These are phyloP conservation scores for Lissonota sp. DNA, from an alignment of 2,888 invertebrate species.

Conservation along the genomic window DNA sequence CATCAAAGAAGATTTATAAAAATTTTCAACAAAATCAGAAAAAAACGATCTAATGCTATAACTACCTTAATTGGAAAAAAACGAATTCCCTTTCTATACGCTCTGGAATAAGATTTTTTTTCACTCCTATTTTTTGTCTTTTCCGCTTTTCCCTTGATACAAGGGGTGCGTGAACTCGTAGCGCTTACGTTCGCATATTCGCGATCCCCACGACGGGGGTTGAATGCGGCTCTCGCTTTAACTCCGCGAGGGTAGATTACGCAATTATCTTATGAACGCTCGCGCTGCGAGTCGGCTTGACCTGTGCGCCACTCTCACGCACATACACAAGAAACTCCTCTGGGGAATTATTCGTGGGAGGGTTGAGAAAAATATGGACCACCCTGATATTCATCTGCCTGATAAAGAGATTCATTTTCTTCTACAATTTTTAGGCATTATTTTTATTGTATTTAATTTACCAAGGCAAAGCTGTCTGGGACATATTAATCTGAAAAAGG, in stretches of 20 bases:
- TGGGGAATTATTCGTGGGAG: too few relatives aligned
- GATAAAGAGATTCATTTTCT: too few relatives aligned
- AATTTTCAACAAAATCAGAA: too few relatives aligned
- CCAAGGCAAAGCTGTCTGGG: too few relatives aligned
- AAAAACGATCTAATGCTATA: too few relatives aligned
- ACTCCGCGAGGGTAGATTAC: slow-evolving; percentile 74
- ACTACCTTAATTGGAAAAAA: too few relatives aligned
- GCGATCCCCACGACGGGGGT: slow-evolving; percentile 67
- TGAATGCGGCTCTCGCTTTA: slow-evolving; percentile 68
- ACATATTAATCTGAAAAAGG: too few relatives aligned
- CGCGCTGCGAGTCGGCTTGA: slow-evolving; percentile 71
- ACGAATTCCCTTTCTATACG: background rate
- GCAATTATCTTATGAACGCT: slow-evolving; percentile 79
- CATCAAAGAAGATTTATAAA: too few relatives aligned
- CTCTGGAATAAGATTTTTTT: background rate
- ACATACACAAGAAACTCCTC: background rate
- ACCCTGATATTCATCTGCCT: too few relatives aligned
- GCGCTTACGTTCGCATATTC: slow-evolving; percentile 40
- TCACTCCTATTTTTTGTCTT: slow-evolving; percentile 10
- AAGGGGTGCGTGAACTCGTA: slow-evolving; percentile 31
- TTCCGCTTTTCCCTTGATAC: slow-evolving; percentile 20
- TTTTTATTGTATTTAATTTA: too few relatives aligned
- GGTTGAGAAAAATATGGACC: too few relatives aligned
- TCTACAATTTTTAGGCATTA: too few relatives aligned
- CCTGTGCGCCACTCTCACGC: slow-evolving; percentile 59